Evolutionary conservation across 1,140 invertebrate genomes (phyloP).

Genomic region (Meloidogyne floridensis): DNA sequence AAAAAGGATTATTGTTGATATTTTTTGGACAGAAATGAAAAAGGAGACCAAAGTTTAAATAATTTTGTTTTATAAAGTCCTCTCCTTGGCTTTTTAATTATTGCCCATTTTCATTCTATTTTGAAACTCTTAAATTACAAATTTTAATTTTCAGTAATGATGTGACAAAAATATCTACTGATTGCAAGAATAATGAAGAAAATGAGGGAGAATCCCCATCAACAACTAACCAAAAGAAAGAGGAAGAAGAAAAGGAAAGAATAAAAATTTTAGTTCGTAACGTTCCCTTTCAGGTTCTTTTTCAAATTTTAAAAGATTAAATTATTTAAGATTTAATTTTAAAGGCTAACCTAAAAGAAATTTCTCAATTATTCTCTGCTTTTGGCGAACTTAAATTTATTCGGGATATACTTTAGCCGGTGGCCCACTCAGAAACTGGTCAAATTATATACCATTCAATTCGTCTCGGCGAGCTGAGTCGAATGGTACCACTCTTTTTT

Average conservation of each 20-base stretch:
- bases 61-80: too few relatives aligned
- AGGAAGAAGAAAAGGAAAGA: slow-evolving; percentile 42
- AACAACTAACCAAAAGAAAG: slow-evolving; percentile 27
- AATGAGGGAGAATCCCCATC: slow-evolving; percentile 72
- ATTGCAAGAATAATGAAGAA: neutral
- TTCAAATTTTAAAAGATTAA: slow-evolving; percentile 66
- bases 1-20: slow-evolving; percentile 30
- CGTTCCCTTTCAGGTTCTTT: slow-evolving; percentile 56
- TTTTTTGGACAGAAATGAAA: too few relatives aligned
- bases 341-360: slow-evolving; percentile 82
- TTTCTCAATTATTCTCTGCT: slow-evolving; percentile 86
- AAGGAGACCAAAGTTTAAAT: too few relatives aligned
- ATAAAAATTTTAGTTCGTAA: slow-evolving; percentile 47
- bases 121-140: too few relatives aligned
- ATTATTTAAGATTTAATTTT: slow-evolving; percentile 60
- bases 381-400: slow-evolving; percentile 91
- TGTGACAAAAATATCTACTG: too few relatives aligned
- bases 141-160: too few relatives aligned
- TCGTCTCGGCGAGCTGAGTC: too few relatives aligned
- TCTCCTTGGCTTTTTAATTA: too few relatives aligned
- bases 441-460: too few relatives aligned
- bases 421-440: too few relatives aligned
- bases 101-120: too few relatives aligned
- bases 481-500: too few relatives aligned
- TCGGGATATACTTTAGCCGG: slow-evolving; percentile 66